phyloP scores from a whole-genome alignment of 2,797 vertebrate genomes.

The Argya squamiceps region DNA sequence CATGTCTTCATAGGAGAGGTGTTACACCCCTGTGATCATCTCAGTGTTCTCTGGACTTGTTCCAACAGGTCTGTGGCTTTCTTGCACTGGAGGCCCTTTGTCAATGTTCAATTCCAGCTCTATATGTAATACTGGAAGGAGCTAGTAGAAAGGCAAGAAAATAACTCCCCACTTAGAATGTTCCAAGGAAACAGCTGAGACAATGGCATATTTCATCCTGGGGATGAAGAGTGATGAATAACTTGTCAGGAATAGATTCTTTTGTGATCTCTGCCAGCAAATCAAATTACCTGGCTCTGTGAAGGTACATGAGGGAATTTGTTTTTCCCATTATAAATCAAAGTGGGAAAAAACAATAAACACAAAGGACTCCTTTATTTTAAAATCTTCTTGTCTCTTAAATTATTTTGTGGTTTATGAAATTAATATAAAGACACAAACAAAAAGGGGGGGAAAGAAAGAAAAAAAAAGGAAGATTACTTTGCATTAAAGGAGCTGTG shows the following conservation, averaged over 20 bases:
- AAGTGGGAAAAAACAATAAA: neutral
- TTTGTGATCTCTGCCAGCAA: neutral
- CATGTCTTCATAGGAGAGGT: neutral
- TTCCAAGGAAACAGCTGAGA: neutral
- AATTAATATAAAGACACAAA: neutral
- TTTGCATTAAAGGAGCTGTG: neutral
- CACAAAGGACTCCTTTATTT: neutral
- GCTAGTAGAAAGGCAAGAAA: neutral
- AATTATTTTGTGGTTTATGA: neutral
- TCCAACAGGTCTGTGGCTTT: neutral
- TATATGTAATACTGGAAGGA: neutral
- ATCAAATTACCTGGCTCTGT: neutral
- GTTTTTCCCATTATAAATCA: neutral
- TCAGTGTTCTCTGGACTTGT: neutral
- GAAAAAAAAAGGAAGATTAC: neutral
- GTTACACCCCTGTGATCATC: neutral
- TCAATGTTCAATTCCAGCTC: neutral
- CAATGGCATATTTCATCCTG: neutral
- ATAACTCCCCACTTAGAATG: neutral
- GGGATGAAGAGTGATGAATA: neutral
- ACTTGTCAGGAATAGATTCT: neutral
- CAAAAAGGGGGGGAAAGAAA: fast-evolving
- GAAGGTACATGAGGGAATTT: neutral
- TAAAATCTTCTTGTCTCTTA: neutral
- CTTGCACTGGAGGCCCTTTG: neutral